A percentile compares a stretch with the other conserved stretches of the same genome.
phyloP scores from a whole-genome alignment of 2,113 vertebrate genomes.

The Syngnathus typhle region DNA sequence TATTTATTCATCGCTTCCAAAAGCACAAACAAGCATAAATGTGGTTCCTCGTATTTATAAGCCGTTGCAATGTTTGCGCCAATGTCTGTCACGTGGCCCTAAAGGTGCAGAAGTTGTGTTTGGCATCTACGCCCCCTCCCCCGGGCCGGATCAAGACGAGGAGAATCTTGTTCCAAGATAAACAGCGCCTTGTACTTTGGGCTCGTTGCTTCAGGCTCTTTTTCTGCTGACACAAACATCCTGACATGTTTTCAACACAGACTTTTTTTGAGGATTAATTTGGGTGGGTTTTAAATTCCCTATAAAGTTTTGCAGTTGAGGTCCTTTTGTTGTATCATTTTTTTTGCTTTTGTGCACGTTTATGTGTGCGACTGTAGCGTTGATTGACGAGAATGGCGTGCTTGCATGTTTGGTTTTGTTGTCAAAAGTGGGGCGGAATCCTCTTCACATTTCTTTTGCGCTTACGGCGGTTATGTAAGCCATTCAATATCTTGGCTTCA shows the following conservation, averaged over 20 bases:
- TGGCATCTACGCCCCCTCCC: conserved; percentile 11
- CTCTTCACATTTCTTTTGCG: not conserved
- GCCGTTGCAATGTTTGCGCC: not conserved
- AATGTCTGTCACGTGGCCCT: not conserved
- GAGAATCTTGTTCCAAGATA: conserved; percentile 51
- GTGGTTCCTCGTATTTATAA: not conserved
- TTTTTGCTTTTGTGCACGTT: too few relatives aligned
- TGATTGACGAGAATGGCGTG: not conserved
- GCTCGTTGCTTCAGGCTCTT: conserved; percentile 6
- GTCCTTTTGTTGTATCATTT: not conserved
- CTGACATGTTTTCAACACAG: not conserved
- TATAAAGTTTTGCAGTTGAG: not conserved
- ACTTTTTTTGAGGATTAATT: not conserved
- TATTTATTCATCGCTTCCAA: too few relatives aligned
- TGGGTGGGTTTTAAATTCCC: too few relatives aligned
- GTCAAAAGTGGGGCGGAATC: conserved; percentile 1
- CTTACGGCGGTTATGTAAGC: conserved; percentile 30
- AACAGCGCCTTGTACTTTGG: conserved; percentile 30
- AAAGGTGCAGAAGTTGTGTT: conserved; percentile 24
- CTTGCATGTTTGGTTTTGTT: conserved; percentile 6
- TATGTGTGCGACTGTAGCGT: too few relatives aligned
- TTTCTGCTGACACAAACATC: conserved; percentile 5
- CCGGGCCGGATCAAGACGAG: conserved; percentile 8
- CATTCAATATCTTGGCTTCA: conserved; percentile 39
- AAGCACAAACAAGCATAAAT: conserved; percentile 4